Conservation (phyloP, 2,888 invertebrate species). For the Griposia aprilina region DNA sequence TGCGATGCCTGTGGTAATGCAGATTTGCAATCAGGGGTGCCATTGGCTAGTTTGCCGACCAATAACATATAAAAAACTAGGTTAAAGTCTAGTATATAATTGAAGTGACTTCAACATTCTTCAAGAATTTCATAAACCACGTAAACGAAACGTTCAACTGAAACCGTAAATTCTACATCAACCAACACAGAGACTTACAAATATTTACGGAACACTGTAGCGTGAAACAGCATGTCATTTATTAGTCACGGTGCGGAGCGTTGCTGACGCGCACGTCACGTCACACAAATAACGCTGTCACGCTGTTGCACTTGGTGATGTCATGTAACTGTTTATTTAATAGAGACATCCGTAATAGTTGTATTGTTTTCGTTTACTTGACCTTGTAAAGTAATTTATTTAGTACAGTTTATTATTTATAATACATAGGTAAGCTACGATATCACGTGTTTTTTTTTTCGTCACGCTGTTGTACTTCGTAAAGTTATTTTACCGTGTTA, state of each 20-base stretch:
- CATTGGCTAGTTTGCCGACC: not conserved
- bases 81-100: not conserved
- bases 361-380: not conserved
- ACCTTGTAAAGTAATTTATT: not conserved
- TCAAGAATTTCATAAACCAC: not conserved
- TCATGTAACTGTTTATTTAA: slow-evolving; percentile 42
- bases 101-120: not conserved
- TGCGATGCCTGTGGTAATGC: not conserved
- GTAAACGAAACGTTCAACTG: not conserved
- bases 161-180: slow-evolving; percentile 34
- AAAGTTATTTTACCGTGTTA: not conserved
- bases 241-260: slow-evolving; percentile 64
- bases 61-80: not conserved
- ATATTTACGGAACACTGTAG: slow-evolving; percentile 55
- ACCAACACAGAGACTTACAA: slow-evolving; percentile 33
- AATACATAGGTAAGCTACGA: too few relatives aligned
- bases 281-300: slow-evolving; percentile 69
- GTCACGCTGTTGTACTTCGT: slow-evolving; percentile 1
- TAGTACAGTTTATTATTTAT: not conserved
- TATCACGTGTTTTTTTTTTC: too few relatives aligned
- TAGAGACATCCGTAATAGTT: not conserved
- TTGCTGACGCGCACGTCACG: slow-evolving; percentile 61
- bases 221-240: slow-evolving; percentile 60
- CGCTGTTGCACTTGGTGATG: slow-evolving; percentile 42
- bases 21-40: not conserved